Evolutionary conservation across 2,888 invertebrate genomes (phyloP), one percentile per base, ranked within the genome.

Genomic region (Augiades crinisus): DNA sequence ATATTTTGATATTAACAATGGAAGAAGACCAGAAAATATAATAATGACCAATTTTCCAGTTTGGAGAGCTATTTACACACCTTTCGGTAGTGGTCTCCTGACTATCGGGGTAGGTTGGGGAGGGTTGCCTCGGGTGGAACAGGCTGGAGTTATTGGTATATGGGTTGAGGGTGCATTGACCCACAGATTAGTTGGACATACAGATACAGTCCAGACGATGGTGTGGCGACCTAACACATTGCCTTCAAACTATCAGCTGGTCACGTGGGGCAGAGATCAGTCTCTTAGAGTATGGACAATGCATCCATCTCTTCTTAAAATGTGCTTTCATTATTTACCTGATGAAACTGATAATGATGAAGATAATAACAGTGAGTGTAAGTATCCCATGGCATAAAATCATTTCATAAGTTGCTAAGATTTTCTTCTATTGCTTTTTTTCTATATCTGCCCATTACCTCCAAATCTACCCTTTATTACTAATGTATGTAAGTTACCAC

Each of bases 251-350:
- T 95, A 93, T 70, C 96, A 98, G 75, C 86, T 99, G 37, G 94
- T 98, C 0, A 98, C 98, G 1, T 99, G 98, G 98, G 97, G 97
- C 0, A 94, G 96, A 71, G 98, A 99, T 89, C 97, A 98, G 72
- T 96, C 95, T 8, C 89, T 99, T 30, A 91, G 98, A 46, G 93
- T 98, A 14, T 98, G 98, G 96, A 93, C 94, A 68, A 95, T 98
- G 69, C 96, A 97, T 73, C 93, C 95, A 31, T 93, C 94, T 54
- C 86, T 98, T 57, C 93, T 97, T 63, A 96, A 96, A 84, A 87
- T 95, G 68, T 96, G 96, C 73, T 90, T 64, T 59, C 90, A 86
- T 70, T 90, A 78, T 65, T 92, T 94, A 33, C 92, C 94, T 63
- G 93, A 93, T 68, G 92, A 93, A 54, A 91, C 91, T 27, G 92